Evolutionary conservation across 2,113 vertebrate species (phyloP), one percentile per base, ranked within the genome.

Genomic region (Dasyprocta punctata): DNA sequence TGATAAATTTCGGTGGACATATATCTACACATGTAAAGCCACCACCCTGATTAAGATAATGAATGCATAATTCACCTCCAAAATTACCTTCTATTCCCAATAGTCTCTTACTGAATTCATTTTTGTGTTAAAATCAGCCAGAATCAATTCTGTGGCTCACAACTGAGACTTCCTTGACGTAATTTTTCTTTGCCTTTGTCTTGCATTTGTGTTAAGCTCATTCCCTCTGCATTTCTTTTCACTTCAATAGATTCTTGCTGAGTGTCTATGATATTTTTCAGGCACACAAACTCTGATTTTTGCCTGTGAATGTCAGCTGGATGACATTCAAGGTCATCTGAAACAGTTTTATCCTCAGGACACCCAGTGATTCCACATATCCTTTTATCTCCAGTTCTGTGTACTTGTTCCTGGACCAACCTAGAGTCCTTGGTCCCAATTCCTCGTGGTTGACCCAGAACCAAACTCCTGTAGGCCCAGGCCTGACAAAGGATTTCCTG

Each of bases 141-240:
- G 44, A 78, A 78, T 49, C 44, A 41, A 13, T 49, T 78, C 47
- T 78, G 13, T 78, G 49, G 47, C 75, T 78, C 73, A 67, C 24
- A 26, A 47, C 14, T 60, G 78, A 92, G 80, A 28, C 71, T 89
- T 94, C 30, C 65, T 84, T 47, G 47, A 65, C 73, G 44, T 33
- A 65, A 89, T 67, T 19, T 33, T 44, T 41, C 58, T n/a, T 19
- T 88, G 54, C 28, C 38, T 90, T 54, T 75, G 38, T 38, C 49
- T 81, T 75, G 30, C 22, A 4, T 44, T 93, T 47, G 47, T 60
- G 28, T 24, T 54, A 24, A 54, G 30, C 41, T 91, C 54, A 26
- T 60, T 69, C 56, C 54, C 73, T 94, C 84, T 92, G 73, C 13
- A 56, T 89, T 89, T 92, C 85, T 92, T 86, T 77, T 56, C 22